Conservation (phyloP, 2,888 invertebrate genomes). For the Dynastes tityus region DNA sequence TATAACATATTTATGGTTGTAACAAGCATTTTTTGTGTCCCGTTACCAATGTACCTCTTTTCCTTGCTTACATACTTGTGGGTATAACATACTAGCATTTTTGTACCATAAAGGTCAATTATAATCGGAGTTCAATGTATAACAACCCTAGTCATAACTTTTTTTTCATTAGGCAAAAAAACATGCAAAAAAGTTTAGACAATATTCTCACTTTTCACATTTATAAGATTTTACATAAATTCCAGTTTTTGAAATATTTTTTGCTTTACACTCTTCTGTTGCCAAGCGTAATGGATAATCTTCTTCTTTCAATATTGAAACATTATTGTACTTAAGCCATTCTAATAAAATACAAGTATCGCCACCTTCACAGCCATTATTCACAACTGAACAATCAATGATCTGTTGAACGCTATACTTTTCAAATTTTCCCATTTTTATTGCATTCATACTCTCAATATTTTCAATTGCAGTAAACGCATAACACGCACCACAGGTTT, state of each 20-base stretch:
- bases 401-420: slow-evolving; percentile 84
- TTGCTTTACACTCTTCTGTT: slow-evolving; percentile 71
- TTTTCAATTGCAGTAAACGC: slow-evolving; percentile 86
- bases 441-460: slow-evolving; percentile 84
- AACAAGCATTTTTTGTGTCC: too few species aligned
- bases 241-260: slow-evolving; percentile 67
- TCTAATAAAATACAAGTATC: slow-evolving; percentile 84
- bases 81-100: too few species aligned
- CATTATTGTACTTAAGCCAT: slow-evolving; percentile 78
- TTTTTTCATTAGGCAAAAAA: too few species aligned
- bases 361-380: slow-evolving; percentile 85
- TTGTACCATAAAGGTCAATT: too few species aligned
- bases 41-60: too few species aligned
- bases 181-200: too few species aligned
- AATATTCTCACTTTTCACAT: slow-evolving; percentile 78
- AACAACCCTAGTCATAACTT: too few species aligned
- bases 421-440: slow-evolving; percentile 75
- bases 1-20: too few species aligned
- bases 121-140: too few species aligned
- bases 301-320: slow-evolving; percentile 73
- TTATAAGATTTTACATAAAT: slow-evolving; percentile 74
- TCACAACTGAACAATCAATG: slow-evolving; percentile 85
- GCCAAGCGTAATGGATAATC: slow-evolving; percentile 78
- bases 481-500: slow-evolving; percentile 89
- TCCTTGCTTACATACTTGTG: too few species aligned